These are phyloP conservation scores for Pentalonia nigronervosa DNA, from an alignment of 1,140 invertebrate species.

Conservation along the genomic window DNA sequence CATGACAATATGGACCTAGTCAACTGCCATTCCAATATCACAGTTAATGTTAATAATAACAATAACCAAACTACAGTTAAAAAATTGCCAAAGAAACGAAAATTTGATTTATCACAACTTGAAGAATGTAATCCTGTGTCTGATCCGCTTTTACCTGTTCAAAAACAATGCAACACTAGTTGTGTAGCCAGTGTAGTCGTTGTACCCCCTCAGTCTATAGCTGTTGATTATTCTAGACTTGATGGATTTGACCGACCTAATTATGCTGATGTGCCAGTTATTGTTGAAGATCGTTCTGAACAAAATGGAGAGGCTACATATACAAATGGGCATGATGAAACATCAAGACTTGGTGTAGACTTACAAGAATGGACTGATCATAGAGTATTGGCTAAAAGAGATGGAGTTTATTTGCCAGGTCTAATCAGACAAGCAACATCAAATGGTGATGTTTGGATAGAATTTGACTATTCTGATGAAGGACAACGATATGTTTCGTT, in stretches of 20 bases:
- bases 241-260: slow-evolving; percentile 57
- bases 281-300: slow-evolving; percentile 41
- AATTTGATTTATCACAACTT: slow-evolving; percentile 83
- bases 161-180: slow-evolving; percentile 59
- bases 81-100: slow-evolving; percentile 87
- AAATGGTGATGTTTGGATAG: slow-evolving; percentile 74
- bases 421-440: slow-evolving; percentile 70
- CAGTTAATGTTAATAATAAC: slow-evolving; percentile 51
- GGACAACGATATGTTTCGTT: slow-evolving; percentile 69
- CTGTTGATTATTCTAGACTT: slow-evolving; percentile 69
- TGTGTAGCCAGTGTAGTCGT: slow-evolving; percentile 64
- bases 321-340: slow-evolving; percentile 41
- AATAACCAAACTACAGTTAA: slow-evolving; percentile 53
- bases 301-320: not conserved
- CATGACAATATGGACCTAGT: slow-evolving; percentile 53
- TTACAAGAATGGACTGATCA: slow-evolving; percentile 91
- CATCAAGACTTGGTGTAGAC: slow-evolving; percentile 69
- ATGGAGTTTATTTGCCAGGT: slow-evolving; percentile 84
- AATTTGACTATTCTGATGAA: slow-evolving; percentile 75
- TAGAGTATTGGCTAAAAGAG: slow-evolving; percentile 85
- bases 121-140: slow-evolving; percentile 68
- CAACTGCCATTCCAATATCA: slow-evolving; percentile 49
- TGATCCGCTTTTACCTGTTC: slow-evolving; percentile 62
- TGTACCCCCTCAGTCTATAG: slow-evolving; percentile 68
- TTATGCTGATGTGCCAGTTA: slow-evolving; percentile 49